These are phyloP conservation scores for Cancer borealis DNA, from an alignment of 2,888 invertebrate species.

Conservation along the genomic window DNA sequence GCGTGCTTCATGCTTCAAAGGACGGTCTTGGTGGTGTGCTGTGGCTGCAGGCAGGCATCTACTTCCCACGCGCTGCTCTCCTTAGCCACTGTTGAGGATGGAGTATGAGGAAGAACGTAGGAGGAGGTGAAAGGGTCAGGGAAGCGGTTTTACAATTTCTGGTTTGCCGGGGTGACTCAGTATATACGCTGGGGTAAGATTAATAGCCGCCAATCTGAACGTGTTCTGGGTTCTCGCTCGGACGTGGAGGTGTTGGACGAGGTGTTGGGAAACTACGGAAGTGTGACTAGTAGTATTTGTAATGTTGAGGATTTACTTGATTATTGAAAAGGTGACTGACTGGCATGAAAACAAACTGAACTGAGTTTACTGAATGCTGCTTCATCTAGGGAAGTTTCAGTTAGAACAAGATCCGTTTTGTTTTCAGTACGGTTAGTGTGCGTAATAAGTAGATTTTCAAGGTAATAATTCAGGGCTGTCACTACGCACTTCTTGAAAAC, in stretches of 20 bases:
- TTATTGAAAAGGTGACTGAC: too few relatives aligned
- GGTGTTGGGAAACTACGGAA: background rate
- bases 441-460: too few relatives aligned
- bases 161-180: background rate
- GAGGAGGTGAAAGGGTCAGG: background rate
- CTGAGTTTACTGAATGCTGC: too few relatives aligned
- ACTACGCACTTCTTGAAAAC: too few relatives aligned
- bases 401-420: too few relatives aligned
- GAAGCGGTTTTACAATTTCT: background rate
- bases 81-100: background rate
- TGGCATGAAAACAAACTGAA: too few relatives aligned
- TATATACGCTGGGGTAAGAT: background rate
- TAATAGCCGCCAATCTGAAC: background rate
- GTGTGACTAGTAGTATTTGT: background rate
- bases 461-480: too few relatives aligned
- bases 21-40: background rate
- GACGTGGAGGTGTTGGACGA: background rate
- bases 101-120: background rate
- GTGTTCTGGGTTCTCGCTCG: background rate
- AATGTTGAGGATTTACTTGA: background rate
- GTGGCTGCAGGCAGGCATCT: background rate
- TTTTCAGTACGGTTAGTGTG: too few relatives aligned
- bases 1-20: background rate
- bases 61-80: constrained; percentile 2
- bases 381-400: too few relatives aligned